A percentile compares a stretch with the other conserved stretches of the same genome.
phyloP scores from a whole-genome alignment of 2,888 invertebrate species.

The Metacarcinus magister region DNA sequence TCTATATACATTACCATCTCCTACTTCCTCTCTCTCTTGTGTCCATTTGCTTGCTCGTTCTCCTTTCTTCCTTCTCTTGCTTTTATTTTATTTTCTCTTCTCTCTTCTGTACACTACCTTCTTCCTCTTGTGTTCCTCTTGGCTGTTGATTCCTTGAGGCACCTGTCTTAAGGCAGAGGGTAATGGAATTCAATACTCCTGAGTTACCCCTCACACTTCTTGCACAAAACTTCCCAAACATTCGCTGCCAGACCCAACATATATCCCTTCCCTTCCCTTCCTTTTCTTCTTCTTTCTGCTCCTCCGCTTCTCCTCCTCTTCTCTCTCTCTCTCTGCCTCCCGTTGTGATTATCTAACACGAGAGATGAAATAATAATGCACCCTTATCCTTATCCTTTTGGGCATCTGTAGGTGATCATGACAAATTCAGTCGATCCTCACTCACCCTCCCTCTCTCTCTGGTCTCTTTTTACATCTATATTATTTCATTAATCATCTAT shows the following conservation, averaged over 20 bases:
- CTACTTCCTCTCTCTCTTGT: background rate
- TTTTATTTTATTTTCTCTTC: slow-evolving; percentile 37
- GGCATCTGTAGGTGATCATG: background rate
- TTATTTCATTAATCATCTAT: background rate
- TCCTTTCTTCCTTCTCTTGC: background rate
- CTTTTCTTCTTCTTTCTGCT: too few species aligned
- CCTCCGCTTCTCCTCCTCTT: too few species aligned
- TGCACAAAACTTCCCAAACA: background rate
- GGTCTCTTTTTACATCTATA: background rate
- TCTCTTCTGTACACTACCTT: slow-evolving; percentile 58
- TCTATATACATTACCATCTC: background rate
- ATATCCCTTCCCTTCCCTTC: background rate
- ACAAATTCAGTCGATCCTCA: background rate
- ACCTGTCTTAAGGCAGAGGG: background rate
- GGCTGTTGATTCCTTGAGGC: slow-evolving; percentile 21
- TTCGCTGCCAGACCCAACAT: background rate
- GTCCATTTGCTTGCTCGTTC: background rate
- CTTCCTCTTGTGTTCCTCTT: background rate
- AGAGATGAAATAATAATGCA: too few species aligned
- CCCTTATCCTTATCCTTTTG: background rate
- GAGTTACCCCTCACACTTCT: background rate
- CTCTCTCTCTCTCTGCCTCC: too few species aligned
- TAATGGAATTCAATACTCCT: slow-evolving; percentile 33
- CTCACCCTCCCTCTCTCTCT: background rate
- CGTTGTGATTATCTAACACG: too few species aligned